phyloP scores from a whole-genome alignment of 2,113 vertebrate genomes.

The zebrafish (Danio rerio) region DNA sequence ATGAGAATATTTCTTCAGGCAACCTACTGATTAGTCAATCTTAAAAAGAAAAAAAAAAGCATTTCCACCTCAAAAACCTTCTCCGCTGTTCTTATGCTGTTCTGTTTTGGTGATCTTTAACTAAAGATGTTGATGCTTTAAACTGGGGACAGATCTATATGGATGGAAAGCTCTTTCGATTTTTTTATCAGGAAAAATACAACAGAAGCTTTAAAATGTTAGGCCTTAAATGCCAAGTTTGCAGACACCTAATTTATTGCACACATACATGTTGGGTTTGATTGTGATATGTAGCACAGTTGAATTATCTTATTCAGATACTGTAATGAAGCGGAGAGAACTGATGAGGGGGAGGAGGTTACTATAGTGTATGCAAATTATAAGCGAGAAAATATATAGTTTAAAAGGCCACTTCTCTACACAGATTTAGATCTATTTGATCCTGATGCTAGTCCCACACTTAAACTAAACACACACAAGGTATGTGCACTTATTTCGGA shows the following conservation, averaged over 20 bases:
- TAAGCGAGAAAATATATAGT: background rate
- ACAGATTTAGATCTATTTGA: conserved; percentile 26
- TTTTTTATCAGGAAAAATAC: background rate
- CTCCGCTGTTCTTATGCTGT: too few species aligned
- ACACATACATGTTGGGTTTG: conserved; percentile 27
- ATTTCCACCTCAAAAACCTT: too few species aligned
- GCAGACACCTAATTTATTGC: conserved; percentile 43
- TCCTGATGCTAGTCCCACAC: conserved; percentile 44
- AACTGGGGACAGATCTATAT: background rate
- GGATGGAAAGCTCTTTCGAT: background rate
- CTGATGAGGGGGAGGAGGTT: background rate
- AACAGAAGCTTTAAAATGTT: background rate
- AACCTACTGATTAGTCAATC: too few species aligned
- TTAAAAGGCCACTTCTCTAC: conserved; percentile 3
- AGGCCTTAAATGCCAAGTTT: conserved; percentile 20
- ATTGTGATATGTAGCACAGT: conserved; percentile 23
- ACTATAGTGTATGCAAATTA: background rate
- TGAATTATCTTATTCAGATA: background rate
- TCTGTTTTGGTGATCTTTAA: too few species aligned
- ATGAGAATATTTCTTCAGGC: too few species aligned
- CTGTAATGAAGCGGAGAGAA: conserved; percentile 38
- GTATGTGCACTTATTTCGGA: too few species aligned
- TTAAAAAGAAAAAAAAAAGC: too few species aligned
- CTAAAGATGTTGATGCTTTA: background rate
- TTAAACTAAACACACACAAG: too few species aligned